Conservation (phyloP, 2,888 invertebrate species). For the Margaritifera margaritifera region DNA sequence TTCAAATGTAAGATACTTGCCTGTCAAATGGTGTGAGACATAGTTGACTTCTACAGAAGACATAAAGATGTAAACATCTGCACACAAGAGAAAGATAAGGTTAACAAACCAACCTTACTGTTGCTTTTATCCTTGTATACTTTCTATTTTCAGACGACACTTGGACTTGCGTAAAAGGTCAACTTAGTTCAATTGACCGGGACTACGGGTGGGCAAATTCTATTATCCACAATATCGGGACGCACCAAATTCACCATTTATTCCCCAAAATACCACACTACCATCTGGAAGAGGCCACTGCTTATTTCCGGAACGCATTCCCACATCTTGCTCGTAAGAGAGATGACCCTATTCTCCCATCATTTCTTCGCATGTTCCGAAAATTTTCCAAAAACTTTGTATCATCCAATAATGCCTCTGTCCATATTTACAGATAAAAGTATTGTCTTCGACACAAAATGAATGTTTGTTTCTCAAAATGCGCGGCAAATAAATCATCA, state of each 20-base stretch:
- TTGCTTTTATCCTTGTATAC: not conserved
- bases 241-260: slow-evolving; percentile 69
- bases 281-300: slow-evolving; percentile 66
- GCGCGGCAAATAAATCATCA: no score
- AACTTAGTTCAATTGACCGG: slow-evolving; percentile 68
- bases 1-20: no score
- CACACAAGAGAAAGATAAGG: no score
- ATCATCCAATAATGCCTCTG: slow-evolving; percentile 34
- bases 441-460: no score
- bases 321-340: slow-evolving; percentile 58
- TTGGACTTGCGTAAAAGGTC: slow-evolving; percentile 69
- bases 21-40: no score
- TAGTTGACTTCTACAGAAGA: no score
- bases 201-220: slow-evolving; percentile 67
- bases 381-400: slow-evolving; percentile 51
- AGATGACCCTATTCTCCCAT: slow-evolving; percentile 60
- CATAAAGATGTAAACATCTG: no score
- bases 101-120: not conserved
- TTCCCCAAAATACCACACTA: slow-evolving; percentile 69
- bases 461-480: no score
- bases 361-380: slow-evolving; percentile 62
- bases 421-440: slow-evolving; percentile 50
- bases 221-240: slow-evolving; percentile 67
- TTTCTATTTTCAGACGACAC: slow-evolving; percentile 39
- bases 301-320: slow-evolving; percentile 59